phyloP scores from a whole-genome alignment of 2,797 vertebrate genomes.

The Lycodopsis pacificus region DNA sequence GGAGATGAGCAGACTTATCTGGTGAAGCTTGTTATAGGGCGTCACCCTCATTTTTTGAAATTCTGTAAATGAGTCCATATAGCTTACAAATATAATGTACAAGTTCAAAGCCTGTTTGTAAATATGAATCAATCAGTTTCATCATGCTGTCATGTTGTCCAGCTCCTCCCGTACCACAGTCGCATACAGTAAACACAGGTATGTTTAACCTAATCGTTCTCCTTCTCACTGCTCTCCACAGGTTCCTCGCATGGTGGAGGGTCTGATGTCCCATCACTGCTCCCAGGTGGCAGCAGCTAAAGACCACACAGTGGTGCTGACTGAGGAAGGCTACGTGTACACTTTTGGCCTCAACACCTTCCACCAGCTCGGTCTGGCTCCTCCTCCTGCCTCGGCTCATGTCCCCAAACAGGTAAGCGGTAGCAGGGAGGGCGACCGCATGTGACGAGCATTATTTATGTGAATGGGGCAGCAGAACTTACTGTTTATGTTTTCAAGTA shows the following conservation, averaged over 20 bases:
- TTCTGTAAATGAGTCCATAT: not conserved
- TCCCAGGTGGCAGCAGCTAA: slow-evolving; percentile 94
- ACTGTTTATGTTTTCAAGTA: not conserved
- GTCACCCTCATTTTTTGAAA: not conserved
- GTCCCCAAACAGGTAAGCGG: slow-evolving; percentile 93
- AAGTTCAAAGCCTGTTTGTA: not conserved
- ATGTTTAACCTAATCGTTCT: not conserved
- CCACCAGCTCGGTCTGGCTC: slow-evolving; percentile 93
- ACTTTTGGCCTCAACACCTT: slow-evolving; percentile 96
- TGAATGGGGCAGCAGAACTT: not conserved
- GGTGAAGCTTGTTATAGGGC: slow-evolving; percentile 78
- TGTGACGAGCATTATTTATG: not conserved
- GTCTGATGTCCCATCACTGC: slow-evolving; percentile 90
- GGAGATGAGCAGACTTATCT: slow-evolving; percentile 98
- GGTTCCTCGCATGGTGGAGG: slow-evolving; percentile 94
- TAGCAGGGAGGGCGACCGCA: not conserved
- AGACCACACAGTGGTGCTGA: slow-evolving; percentile 96
- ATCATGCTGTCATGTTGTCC: not conserved
- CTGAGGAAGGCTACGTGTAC: slow-evolving; percentile 94
- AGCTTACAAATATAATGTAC: not conserved
- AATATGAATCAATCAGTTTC: not conserved
- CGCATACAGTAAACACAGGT: not conserved
- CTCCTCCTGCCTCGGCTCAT: slow-evolving; percentile 88
- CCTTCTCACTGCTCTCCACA: slow-evolving; percentile 56
- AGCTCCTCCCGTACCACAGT: not conserved